Evolutionary conservation across 1,140 invertebrate species (phyloP), one percentile per base, ranked within the genome.

Genomic region (Oscheius sp.): DNA sequence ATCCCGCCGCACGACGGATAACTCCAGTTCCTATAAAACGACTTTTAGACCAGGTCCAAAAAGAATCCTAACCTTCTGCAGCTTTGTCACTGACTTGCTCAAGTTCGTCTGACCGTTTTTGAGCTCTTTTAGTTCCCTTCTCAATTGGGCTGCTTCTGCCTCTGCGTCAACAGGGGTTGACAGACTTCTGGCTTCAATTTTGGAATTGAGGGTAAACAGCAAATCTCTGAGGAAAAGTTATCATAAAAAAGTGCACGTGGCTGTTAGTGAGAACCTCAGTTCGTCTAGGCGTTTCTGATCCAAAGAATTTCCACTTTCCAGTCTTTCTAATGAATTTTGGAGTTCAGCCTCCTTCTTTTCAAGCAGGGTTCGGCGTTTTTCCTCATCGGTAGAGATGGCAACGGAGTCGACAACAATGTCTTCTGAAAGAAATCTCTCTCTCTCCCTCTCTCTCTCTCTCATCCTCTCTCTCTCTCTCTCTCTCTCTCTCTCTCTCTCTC

Each of bases 271-370:
- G 7, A 7, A 55, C 49, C 49, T 55, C 49, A 55, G 23, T 20
- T 7, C 49, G 7, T 55, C 15, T 4, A 55, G 49, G 7, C 28
- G 15, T 55, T 7, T 55, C 49, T 55, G 49, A 20, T 55, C 49
- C 49, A 20, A 26, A 7, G 15, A 4, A 55, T 55, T 55, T 15
- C 15, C 15, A 4, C 15, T 15, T 23, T 55, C 49, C 49, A 55
- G 23, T 23, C 7, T 7, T 23, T 55, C 49, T 26, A 55, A 26
- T 7, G 28, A 20, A 15, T 55, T 4, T 55, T 55, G 7, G 4
- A 55, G 23, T 23, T 55, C 49, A 4, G 49, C 49, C 28, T 55
- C 49, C 23, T 55, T 55, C 49, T 55, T 55, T 55, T 55, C 49
- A 7, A 55, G 23, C 23, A 4, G 23, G 7, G 49, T 55, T 55